phyloP scores from a whole-genome alignment of 1,140 invertebrate species.

The Sipha flava region DNA sequence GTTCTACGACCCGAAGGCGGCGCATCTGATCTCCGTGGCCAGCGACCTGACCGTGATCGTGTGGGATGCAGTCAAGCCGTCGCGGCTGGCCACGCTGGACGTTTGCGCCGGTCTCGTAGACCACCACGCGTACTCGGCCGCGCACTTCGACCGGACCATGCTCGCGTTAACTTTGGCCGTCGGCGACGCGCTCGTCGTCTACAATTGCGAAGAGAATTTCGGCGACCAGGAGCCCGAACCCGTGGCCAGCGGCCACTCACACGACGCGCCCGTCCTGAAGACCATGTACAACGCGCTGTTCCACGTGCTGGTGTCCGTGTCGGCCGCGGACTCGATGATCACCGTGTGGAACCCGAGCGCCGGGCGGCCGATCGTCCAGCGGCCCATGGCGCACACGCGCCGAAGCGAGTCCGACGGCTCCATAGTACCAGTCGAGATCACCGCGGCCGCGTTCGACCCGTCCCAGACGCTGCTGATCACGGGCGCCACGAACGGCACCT shows the following conservation, averaged over 20 bases:
- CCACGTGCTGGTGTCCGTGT: background rate
- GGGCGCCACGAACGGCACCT: constrained; percentile 50
- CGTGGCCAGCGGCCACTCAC: background rate
- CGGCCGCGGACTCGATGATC: background rate
- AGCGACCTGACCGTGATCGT: background rate
- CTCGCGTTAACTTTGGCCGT: background rate
- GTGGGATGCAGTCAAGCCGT: background rate
- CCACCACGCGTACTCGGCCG: background rate
- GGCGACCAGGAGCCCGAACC: background rate
- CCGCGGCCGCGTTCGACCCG: constrained; percentile 63
- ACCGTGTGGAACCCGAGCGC: constrained; percentile 33
- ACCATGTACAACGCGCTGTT: background rate
- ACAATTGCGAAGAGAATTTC: background rate
- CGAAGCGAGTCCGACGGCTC: constrained; percentile 48
- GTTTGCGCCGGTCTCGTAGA: background rate
- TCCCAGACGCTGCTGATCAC: constrained; percentile 59
- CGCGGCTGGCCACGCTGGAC: background rate
- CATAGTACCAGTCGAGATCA: constrained; percentile 64
- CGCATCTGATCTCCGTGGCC: background rate
- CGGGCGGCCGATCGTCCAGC: constrained; percentile 51
- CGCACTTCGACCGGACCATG: background rate
- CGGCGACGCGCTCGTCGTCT: background rate
- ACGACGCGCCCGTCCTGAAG: background rate
- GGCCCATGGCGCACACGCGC: constrained; percentile 61
- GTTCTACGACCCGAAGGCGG: background rate